Evolutionary conservation across 1,140 invertebrate genomes (phyloP).

Genomic region (Subanguina moxae): DNA sequence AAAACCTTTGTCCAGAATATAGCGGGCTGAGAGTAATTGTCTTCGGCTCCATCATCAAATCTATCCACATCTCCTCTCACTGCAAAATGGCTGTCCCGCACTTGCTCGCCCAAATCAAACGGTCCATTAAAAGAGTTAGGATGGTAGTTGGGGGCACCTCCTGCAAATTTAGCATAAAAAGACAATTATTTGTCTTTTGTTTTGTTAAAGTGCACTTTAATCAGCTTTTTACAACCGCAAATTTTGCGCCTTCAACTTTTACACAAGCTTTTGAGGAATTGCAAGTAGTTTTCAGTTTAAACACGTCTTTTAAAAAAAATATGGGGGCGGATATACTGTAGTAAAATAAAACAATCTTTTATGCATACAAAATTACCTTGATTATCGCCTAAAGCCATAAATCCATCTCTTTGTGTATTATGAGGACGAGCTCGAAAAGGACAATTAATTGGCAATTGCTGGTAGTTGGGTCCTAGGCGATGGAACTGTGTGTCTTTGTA

Average conservation of each 20-base stretch:
- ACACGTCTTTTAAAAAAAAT: too few species aligned
- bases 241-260: too few species aligned
- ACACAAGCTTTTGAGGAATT: too few species aligned
- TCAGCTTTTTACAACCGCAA: too few species aligned
- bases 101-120: slow-evolving; percentile 26
- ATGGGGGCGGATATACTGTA: neutral
- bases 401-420: slow-evolving; percentile 86
- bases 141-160: slow-evolving; percentile 83
- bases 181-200: too few species aligned
- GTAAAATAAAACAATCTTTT: neutral
- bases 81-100: slow-evolving; percentile 55
- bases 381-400: slow-evolving; percentile 63
- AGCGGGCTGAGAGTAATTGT: slow-evolving; percentile 80
- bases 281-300: too few species aligned
- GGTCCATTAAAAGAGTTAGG: slow-evolving; percentile 90
- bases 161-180: slow-evolving; percentile 14
- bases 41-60: slow-evolving; percentile 77
- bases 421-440: slow-evolving; percentile 67
- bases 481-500: slow-evolving; percentile 91
- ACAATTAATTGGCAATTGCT: slow-evolving; percentile 90
- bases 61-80: slow-evolving; percentile 66
- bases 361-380: slow-evolving; percentile 40
- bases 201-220: too few species aligned
- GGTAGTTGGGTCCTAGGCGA: slow-evolving; percentile 83
- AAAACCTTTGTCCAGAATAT: slow-evolving; percentile 71